These are phyloP conservation scores for Dysidea cf. avara DNA, from an alignment of 37 sponge, comb jelly and placozoan species.

Conservation along the genomic window DNA sequence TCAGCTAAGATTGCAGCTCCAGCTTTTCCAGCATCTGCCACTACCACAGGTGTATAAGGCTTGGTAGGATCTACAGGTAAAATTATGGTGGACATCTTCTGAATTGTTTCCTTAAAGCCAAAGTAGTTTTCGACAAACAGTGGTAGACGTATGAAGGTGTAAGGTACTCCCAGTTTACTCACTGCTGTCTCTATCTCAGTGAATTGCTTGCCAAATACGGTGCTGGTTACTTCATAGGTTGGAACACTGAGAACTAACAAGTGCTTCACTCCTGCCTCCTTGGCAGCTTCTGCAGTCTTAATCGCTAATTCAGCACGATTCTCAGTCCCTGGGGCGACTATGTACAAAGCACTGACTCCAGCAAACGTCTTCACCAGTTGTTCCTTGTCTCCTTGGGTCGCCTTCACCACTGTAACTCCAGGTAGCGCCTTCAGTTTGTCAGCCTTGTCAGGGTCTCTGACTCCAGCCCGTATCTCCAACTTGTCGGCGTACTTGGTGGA, in stretches of 20 bases:
- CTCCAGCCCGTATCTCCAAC: slow-evolving; percentile 58
- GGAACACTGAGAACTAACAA: slow-evolving; percentile 32
- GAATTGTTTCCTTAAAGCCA: slow-evolving; percentile 31
- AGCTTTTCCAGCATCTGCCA: slow-evolving; percentile 45
- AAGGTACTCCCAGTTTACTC: slow-evolving; percentile 41
- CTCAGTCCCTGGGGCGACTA: slow-evolving; percentile 47
- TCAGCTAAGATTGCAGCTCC: slow-evolving; percentile 46
- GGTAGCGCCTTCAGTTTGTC: slow-evolving; percentile 33
- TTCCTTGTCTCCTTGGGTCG: slow-evolving; percentile 38
- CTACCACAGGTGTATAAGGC: slow-evolving; percentile 15
- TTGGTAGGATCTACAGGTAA: slow-evolving; percentile 43
- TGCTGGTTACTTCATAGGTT: slow-evolving; percentile 31
- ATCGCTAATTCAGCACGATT: slow-evolving; percentile 46
- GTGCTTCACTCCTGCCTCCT: slow-evolving; percentile 59
- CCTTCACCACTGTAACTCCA: no score
- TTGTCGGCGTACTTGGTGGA: slow-evolving; percentile 50
- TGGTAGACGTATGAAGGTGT: slow-evolving; percentile 60
- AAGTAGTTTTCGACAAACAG: slow-evolving; percentile 40
- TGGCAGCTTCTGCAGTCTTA: no score
- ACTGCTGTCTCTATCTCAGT: slow-evolving; percentile 31
- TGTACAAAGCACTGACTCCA: slow-evolving; percentile 50
- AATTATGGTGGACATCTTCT: slow-evolving; percentile 9
- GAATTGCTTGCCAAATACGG: slow-evolving; percentile 33
- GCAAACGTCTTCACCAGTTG: slow-evolving; percentile 21
- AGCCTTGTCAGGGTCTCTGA: slow-evolving; percentile 63